Evolutionary conservation across 2,113 vertebrate species (phyloP).

Genomic region (Nansenia antarctica): DNA sequence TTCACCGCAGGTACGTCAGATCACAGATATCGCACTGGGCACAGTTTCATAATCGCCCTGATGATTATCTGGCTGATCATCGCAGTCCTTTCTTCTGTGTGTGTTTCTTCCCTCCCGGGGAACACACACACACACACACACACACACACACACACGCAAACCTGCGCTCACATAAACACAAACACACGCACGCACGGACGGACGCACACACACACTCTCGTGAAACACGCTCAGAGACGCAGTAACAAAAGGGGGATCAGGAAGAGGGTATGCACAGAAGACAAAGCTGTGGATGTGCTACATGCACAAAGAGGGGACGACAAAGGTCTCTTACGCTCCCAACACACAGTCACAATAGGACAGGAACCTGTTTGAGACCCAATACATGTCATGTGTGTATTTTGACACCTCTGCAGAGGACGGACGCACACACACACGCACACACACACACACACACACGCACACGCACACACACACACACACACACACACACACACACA

Average conservation of each 20-base stretch:
- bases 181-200: no score
- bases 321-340: background rate
- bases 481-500: background rate
- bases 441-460: background rate
- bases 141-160: background rate
- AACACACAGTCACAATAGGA: background rate
- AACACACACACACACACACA: background rate
- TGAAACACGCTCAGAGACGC: background rate
- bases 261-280: no score
- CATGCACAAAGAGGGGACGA: background rate
- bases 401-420: background rate
- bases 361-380: background rate
- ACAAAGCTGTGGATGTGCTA: no score
- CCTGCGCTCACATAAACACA: no score
- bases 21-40: background rate
- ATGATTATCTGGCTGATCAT: background rate
- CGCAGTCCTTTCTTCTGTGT: background rate
- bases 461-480: background rate
- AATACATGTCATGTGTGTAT: conserved; percentile 6
- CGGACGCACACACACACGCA: background rate
- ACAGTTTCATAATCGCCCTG: background rate
- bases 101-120: no score
- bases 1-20: background rate
- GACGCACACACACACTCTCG: no score
- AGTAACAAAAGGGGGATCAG: no score